A percentile compares a stretch with the other conserved stretches of the same genome.
Conservation (phyloP, 2,888 invertebrate species). For the Palloptera scutellata region DNA sequence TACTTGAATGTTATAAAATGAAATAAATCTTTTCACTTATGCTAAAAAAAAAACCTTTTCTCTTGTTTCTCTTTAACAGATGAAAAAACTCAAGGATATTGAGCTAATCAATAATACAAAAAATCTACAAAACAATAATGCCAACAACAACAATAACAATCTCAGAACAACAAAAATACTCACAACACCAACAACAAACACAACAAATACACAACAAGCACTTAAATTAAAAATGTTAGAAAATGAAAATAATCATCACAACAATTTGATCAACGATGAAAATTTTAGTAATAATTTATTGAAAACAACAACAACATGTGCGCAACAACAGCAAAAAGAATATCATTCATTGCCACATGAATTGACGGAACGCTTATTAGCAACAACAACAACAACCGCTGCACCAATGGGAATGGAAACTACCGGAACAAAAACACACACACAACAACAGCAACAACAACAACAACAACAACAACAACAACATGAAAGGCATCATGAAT, state of each 20-base stretch:
- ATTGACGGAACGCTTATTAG: slow-evolving; percentile 46
- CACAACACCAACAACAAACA: slow-evolving; percentile 47
- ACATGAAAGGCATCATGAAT: slow-evolving; percentile 48
- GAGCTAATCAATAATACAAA: slow-evolving; percentile 63
- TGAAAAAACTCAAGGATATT: slow-evolving; percentile 68
- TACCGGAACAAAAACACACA: slow-evolving; percentile 9
- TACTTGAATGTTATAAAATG: no score
- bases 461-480: slow-evolving; percentile 40
- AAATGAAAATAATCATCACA: not conserved
- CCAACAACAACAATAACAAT: slow-evolving; percentile 43
- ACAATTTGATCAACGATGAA: slow-evolving; percentile 41
- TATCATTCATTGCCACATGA: slow-evolving; percentile 47
- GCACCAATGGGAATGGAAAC: slow-evolving; percentile 27
- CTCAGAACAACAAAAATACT: slow-evolving; percentile 27
- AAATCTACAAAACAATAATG: slow-evolving; percentile 52
- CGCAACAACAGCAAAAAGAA: slow-evolving; percentile 24
- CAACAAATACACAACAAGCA: slow-evolving; percentile 43
- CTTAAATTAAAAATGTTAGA: no score
- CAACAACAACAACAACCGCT: slow-evolving; percentile 35
- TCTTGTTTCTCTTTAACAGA: slow-evolving; percentile 58
- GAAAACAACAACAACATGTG: slow-evolving; percentile 24
- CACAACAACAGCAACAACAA: slow-evolving; percentile 30
- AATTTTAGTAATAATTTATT: slow-evolving; percentile 28
- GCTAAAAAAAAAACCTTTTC: not conserved
- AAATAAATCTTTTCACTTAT: no score